These are phyloP conservation scores for Calameuta idolon DNA, from an alignment of 2,888 invertebrate genomes.

Conservation along the genomic window DNA sequence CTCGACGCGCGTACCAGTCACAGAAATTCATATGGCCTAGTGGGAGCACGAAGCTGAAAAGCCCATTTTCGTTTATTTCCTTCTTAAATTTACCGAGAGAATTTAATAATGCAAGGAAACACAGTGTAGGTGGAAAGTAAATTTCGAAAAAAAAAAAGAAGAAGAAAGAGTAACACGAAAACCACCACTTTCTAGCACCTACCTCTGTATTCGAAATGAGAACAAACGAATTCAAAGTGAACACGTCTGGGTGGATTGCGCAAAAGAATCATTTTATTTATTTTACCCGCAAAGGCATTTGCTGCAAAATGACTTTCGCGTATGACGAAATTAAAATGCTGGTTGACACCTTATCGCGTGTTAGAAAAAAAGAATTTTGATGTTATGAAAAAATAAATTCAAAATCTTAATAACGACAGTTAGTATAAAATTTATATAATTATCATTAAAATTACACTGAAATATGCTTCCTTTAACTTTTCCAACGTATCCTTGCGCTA, in stretches of 20 bases:
- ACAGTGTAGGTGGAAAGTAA: neutral
- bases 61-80: constrained; percentile 6
- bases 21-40: neutral
- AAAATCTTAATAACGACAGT: neutral
- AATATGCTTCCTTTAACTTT: neutral
- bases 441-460: neutral
- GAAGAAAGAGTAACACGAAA: neutral
- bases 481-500: neutral
- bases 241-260: neutral
- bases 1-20: neutral
- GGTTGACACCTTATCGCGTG: neutral
- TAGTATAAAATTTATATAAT: neutral
- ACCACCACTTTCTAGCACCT: neutral
- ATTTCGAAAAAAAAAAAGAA: neutral
- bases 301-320: neutral
- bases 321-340: neutral
- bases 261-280: constrained; percentile 3
- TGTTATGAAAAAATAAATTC: no score
- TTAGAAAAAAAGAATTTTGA: no score
- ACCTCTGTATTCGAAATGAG: neutral
- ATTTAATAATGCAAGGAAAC: constrained; percentile 7
- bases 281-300: neutral
- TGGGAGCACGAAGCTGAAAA: neutral
- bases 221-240: neutral
- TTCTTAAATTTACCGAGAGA: constrained; percentile 3